Evolutionary conservation across 2,113 vertebrate species (phyloP), one percentile per base, ranked within the genome.

Genomic region (Rhinolophus ferrumequinum): DNA sequence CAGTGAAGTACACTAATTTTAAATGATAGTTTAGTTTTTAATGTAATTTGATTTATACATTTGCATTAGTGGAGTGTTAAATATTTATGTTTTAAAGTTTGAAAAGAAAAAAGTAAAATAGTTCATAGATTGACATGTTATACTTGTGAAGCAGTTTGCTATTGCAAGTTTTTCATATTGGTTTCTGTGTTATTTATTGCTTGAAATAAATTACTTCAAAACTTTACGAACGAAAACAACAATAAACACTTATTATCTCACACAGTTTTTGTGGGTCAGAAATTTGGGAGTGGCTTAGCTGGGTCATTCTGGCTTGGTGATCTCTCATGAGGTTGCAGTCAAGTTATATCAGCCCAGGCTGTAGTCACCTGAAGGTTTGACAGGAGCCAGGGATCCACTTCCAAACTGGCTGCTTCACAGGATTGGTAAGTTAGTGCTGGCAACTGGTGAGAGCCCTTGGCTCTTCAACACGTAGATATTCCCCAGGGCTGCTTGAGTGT

Each of bases 161-260:
- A 21, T 22, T 62, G 33, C 8, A 62, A 62, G 28, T n/a, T 89
- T 89, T 82, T 62, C 58, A 24, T 70, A 24, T 60, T 93, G 33
- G 16, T 62, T 77, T 82, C n/a, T 88, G 33, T 89, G n/a, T 81
- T 87, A 66, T 38, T 69, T 89, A 77, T 84, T 84, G 30, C 72
- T 47, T 52, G 15, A 83, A 83, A 54, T 70, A 89, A 60, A 64
- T 52, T 69, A 38, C 41, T 52, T 1, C 5, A 11, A 58, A 90
- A n/a, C 9, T 26, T 95, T 38, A 41, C 15, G 44, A 30, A n/a
- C 28, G 77, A 19, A 33, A 94, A 60, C 38, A 72, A 16, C 14
- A 60, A 5, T 35, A 60, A 77, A 47, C 41, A 75, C 30, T 28
- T 80, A 52, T 72, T 30, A 47, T 44, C 28, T 70, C 72, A 52